Conservation (phyloP, 2,113 vertebrate species). For the Malurus elegans region DNA sequence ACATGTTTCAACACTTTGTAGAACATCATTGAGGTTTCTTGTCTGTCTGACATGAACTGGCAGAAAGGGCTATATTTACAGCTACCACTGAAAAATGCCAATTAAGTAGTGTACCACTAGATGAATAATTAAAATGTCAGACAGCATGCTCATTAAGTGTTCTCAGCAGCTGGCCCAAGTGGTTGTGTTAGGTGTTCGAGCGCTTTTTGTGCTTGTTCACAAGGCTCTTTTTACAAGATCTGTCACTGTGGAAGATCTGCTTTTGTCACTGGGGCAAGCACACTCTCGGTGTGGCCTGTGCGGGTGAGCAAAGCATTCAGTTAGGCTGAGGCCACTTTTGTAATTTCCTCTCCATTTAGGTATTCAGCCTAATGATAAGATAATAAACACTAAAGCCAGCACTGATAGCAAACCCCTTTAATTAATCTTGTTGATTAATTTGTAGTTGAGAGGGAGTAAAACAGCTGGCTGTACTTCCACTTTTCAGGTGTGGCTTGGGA, state of each 20-base stretch:
- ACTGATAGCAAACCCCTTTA: background rate
- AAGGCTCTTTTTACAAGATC: background rate
- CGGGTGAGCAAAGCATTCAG: background rate
- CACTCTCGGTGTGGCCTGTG: fast-evolving
- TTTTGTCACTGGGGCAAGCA: background rate
- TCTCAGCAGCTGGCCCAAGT: background rate
- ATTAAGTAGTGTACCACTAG: background rate
- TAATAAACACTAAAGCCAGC: background rate
- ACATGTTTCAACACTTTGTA: background rate
- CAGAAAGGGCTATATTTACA: background rate
- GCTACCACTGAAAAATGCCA: background rate
- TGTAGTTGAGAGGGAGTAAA: background rate
- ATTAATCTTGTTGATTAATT: background rate
- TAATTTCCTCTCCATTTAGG: background rate
- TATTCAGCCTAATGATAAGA: background rate
- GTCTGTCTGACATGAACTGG: background rate
- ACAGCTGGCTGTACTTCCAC: background rate
- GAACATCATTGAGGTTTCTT: background rate
- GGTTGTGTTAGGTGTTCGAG: background rate
- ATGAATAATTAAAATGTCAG: slow-evolving; percentile 5
- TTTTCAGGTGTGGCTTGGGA: background rate
- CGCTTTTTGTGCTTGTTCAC: background rate
- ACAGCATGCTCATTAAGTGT: background rate
- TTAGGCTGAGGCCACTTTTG: background rate
- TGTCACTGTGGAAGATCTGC: background rate